A percentile compares a stretch with the other conserved stretches of the same genome.
Evolutionary conservation across 2,113 vertebrate species (phyloP).

Genomic region (Rafetus swinhoei): DNA sequence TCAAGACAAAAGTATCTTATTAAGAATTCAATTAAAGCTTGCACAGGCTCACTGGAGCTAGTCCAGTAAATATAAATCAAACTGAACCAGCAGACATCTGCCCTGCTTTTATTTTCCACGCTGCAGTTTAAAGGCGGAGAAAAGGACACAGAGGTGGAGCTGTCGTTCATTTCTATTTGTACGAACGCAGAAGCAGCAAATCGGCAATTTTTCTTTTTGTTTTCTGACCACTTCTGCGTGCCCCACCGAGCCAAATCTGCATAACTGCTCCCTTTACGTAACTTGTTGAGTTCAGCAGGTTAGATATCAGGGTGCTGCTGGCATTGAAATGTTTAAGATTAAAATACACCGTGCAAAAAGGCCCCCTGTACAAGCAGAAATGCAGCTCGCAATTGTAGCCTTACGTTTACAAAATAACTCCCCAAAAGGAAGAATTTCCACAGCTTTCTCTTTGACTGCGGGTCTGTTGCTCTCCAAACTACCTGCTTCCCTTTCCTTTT

Average conservation of each 20-base stretch:
- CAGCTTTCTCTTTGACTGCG: background rate
- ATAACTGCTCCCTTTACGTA: background rate
- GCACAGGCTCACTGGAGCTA: background rate
- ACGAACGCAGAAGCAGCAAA: accelerated
- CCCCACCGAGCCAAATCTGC: accelerated
- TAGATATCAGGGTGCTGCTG: background rate
- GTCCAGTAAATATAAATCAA: background rate
- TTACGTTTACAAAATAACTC: background rate
- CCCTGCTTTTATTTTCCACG: background rate
- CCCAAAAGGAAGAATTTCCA: background rate
- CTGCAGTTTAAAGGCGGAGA: background rate
- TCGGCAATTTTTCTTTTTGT: background rate
- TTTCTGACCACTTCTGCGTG: background rate
- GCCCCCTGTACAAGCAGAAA: accelerated
- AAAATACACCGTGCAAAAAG: background rate
- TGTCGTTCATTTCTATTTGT: background rate
- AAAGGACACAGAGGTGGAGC: background rate
- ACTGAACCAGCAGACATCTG: background rate
- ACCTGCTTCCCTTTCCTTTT: background rate
- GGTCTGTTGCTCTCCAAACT: background rate
- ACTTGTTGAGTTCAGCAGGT: background rate
- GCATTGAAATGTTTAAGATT: accelerated
- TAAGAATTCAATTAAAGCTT: slow-evolving; percentile 27
- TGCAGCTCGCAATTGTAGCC: accelerated
- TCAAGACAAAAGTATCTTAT: slow-evolving; percentile 32